phyloP scores from a whole-genome alignment of 2,797 vertebrate genomes.

The Diplodus sargus region DNA sequence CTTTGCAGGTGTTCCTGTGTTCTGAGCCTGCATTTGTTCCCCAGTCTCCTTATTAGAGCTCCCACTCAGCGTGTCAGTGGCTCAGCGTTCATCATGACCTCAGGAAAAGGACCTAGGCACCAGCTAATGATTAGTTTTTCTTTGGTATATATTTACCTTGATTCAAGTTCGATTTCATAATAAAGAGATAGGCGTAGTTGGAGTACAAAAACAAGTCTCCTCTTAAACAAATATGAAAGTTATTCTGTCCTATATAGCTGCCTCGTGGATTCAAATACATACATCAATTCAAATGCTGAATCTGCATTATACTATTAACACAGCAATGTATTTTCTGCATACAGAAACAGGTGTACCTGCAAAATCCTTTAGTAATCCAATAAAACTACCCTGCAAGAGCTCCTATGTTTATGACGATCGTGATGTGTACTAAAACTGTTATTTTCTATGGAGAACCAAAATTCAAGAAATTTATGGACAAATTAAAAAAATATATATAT shows the following conservation, averaged over 20 bases:
- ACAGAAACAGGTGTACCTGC: background rate
- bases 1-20: background rate
- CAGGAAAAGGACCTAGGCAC: slow-evolving; percentile 5
- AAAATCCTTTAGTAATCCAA: background rate
- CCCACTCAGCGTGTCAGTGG: slow-evolving; percentile 24
- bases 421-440: background rate
- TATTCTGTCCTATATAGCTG: background rate
- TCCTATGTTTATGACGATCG: background rate
- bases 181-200: background rate
- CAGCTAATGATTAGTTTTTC: background rate
- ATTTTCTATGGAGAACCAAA: background rate
- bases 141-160: background rate
- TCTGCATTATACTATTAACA: background rate
- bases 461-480: background rate
- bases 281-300: slow-evolving; percentile 12
- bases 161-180: slow-evolving; percentile 9
- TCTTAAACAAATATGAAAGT: background rate
- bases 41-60: slow-evolving; percentile 39
- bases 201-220: background rate
- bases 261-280: background rate
- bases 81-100: slow-evolving; percentile 38
- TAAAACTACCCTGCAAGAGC: background rate
- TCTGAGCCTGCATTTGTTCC: background rate
- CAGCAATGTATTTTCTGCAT: background rate
- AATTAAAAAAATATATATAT: too few relatives aligned